Base-by-base conservation (phyloP, 2,797 vertebrate genomes). In the Euthynnus affinis region DNA sequence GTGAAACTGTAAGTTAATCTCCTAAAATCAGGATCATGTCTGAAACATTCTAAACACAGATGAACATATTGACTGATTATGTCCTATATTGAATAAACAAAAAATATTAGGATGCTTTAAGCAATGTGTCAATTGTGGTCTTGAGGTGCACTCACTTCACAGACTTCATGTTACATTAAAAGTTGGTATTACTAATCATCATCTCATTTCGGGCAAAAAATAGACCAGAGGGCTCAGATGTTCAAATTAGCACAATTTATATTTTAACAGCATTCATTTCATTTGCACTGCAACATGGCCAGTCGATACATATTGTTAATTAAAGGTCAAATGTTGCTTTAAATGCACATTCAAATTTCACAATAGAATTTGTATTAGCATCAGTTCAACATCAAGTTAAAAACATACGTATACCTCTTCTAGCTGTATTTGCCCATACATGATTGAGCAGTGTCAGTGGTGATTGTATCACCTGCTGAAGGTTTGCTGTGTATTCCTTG, bases 301-400 rank as follows among this genome's bases (percentile, higher is more conserved):
- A 48, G 18, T 48, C 17, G 5, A 48, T 48, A 48, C n/a, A n/a
- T n/a, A n/a, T n/a, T n/a, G 27, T 61, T 72, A 67, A 66, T 56
- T 73, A 55, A 37, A 61, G 56, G 48, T 10, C 13, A 37, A 14
- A 46, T 46, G 44, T 20, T 46, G 12, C 25, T 27, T 23, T 61
- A 18, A 74, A 58, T 10, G 15, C 49, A 53, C 40, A 57, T 14
- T 64, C 37, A 56, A n/a, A n/a, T 60, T 51, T 61, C 51, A 67
- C 34, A 17, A 46, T 13, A 13, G 8, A 12, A 20, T 52, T 25
- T 34, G 4, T 51, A 25, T 64, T 27, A 55, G 13, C 49, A 70
- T 15, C 14, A n/a, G 25, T 56, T 13, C 12, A 32, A n/a, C n/a
- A n/a, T 3, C 48, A 59, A 70, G 22, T 23, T 46, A 22, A 10